Conservation (phyloP, 37 sponge, comb jelly and placozoan species). For the Agelas oroides region DNA sequence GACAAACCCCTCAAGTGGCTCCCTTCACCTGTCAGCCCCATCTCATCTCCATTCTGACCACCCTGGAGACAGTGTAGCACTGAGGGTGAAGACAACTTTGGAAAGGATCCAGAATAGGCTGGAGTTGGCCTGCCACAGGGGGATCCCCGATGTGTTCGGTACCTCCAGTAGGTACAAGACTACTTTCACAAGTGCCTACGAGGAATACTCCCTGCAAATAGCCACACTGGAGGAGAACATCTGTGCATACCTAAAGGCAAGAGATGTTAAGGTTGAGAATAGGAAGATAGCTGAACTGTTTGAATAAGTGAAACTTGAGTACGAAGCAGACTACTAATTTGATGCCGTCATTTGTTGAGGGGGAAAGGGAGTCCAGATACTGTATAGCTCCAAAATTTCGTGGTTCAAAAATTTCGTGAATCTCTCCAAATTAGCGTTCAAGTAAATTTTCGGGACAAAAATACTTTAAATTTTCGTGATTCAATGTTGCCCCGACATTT, state of each 20-base stretch:
- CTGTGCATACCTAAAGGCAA: slow-evolving; percentile 59
- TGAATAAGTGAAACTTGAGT: background rate
- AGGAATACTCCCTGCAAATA: slow-evolving; percentile 18
- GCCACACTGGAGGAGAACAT: slow-evolving; percentile 51
- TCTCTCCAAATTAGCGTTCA: no score
- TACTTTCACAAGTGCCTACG: slow-evolving; percentile 25
- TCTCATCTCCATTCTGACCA: slow-evolving; percentile 4
- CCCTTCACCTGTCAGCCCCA: background rate
- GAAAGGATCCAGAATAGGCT: slow-evolving; percentile 2
- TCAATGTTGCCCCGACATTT: no score
- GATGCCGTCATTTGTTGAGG: background rate
- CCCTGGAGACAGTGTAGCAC: slow-evolving; percentile 40
- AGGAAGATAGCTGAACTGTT: background rate
- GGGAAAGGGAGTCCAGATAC: no score
- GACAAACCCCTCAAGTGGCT: background rate
- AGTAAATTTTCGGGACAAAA: no score
- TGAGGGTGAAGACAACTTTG: slow-evolving; percentile 6
- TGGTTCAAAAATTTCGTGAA: no score
- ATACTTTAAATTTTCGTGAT: no score
- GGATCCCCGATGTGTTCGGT: slow-evolving; percentile 42
- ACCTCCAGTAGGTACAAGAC: slow-evolving; percentile 3
- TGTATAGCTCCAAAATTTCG: no score
- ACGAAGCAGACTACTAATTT: background rate
- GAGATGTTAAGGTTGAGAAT: background rate
- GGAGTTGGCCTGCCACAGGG: background rate